phyloP scores from a whole-genome alignment of 2,797 vertebrate species.

The Mycteria americana region DNA sequence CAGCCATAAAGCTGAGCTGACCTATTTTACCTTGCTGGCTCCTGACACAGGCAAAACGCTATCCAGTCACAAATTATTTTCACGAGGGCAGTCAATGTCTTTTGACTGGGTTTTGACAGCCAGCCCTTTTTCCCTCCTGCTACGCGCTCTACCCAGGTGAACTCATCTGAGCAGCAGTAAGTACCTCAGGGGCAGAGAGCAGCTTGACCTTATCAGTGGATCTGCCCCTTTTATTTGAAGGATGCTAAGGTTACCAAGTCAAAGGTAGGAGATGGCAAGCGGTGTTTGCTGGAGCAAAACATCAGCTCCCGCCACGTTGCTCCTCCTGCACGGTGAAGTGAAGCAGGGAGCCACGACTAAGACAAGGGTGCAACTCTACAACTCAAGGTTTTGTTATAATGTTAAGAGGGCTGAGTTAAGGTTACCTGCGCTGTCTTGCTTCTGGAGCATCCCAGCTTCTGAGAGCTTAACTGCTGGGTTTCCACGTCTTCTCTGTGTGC shows the following conservation, averaged over 20 bases:
- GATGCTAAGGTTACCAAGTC: not conserved
- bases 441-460: not conserved
- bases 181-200: not conserved
- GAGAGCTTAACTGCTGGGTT: not conserved
- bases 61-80: not conserved
- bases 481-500: not conserved
- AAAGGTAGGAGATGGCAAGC: not conserved
- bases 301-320: accelerated
- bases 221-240: not conserved
- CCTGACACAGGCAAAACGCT: not conserved
- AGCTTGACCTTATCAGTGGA: not conserved
- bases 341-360: not conserved
- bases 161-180: not conserved
- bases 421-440: not conserved
- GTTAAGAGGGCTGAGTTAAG: not conserved
- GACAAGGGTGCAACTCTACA: not conserved
- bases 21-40: not conserved
- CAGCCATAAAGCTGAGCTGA: not conserved
- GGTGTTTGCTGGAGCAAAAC: not conserved
- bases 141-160: not conserved
- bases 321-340: not conserved
- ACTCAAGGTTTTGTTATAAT: not conserved
- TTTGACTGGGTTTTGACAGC: not conserved
- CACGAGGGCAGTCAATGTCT: not conserved
- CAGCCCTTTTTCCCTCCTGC: not conserved